These are phyloP conservation scores for Trogon melanurus DNA, from an alignment of 2,113 vertebrate species.

Conservation along the genomic window DNA sequence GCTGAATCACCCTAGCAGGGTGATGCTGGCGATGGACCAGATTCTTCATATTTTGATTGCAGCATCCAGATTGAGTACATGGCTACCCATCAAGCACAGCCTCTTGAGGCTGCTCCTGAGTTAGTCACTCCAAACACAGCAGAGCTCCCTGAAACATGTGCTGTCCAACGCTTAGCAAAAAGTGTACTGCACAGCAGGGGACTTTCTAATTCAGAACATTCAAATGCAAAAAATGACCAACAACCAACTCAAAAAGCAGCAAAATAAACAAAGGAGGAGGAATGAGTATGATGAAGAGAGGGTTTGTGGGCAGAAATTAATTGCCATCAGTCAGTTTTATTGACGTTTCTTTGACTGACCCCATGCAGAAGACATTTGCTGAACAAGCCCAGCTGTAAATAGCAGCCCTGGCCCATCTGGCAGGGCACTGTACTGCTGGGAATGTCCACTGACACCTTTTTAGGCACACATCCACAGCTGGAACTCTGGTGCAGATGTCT, in stretches of 20 bases:
- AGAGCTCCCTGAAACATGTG: neutral
- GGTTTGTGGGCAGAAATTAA: neutral
- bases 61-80: neutral
- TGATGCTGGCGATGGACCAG: neutral
- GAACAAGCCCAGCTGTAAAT: neutral
- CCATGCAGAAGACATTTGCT: rapidly evolving
- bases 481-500: neutral
- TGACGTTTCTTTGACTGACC: neutral
- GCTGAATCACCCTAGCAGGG: neutral
- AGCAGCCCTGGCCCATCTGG: neutral
- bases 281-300: neutral
- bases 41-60: neutral
- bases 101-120: neutral
- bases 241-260: neutral
- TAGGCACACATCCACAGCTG: too few species aligned
- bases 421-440: neutral
- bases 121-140: neutral
- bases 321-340: neutral
- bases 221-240: neutral
- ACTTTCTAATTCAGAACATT: neutral
- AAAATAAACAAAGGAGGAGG: neutral
- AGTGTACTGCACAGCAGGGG: neutral
- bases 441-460: neutral
- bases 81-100: neutral
- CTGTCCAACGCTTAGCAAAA: neutral